A percentile compares a stretch with the other conserved stretches of the same genome.
Conservation (phyloP, 2,888 invertebrate species). For the Drosophila limbata region DNA sequence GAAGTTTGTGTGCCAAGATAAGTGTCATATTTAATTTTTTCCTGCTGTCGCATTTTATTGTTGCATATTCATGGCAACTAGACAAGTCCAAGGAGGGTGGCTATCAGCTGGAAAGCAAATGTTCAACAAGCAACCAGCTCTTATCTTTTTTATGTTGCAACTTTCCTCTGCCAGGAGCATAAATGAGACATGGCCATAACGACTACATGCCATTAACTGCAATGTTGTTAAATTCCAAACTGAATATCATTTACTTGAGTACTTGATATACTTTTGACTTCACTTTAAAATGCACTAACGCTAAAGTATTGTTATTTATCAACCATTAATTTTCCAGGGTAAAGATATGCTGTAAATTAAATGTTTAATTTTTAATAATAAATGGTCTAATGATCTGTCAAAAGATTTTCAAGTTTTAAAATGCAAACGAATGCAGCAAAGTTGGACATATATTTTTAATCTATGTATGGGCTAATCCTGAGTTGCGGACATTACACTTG, state of each 20-base stretch:
- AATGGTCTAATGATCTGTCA: no score
- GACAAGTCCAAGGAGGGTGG: conserved; percentile 4
- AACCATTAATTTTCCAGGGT: neutral
- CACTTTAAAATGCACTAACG: neutral
- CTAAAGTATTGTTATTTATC: neutral
- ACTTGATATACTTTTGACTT: neutral
- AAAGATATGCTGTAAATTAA: no score
- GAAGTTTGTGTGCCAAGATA: conserved; percentile 68
- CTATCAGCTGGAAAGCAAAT: conserved; percentile 7
- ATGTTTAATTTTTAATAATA: no score
- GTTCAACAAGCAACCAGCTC: conserved; percentile 26
- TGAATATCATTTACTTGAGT: neutral
- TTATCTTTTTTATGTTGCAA: conserved; percentile 76
- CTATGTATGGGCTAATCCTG: neutral
- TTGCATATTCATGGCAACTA: conserved; percentile 73
- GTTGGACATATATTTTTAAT: no score
- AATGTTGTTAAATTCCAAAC: neutral
- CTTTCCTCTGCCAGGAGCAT: conserved; percentile 41
- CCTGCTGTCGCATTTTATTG: conserved; percentile 63
- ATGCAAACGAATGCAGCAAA: no score
- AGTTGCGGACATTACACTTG: no score
- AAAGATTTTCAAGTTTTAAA: no score
- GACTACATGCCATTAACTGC: conserved; percentile 1
- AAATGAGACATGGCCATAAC: conserved; percentile 38
- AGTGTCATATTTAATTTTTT: conserved; percentile 75